Evolutionary conservation across 2,888 invertebrate genomes (phyloP), one percentile per base, ranked within the genome.

Genomic region (Sepioteuthis lessoniana): DNA sequence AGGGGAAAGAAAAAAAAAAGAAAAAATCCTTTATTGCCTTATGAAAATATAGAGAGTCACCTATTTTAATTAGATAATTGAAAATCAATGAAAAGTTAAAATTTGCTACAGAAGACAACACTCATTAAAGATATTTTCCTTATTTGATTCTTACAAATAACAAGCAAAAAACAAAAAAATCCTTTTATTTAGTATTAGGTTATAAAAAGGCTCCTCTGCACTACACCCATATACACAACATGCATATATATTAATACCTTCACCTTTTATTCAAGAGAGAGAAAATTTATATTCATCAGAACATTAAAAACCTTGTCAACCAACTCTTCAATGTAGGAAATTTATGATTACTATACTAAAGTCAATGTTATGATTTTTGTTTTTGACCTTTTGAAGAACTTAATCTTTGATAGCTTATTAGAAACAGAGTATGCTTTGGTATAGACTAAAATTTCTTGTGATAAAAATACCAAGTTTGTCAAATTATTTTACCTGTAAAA

Each of bases 231-330:
- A 35, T 28, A 35, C 31, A 42, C 37, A 37, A 46, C 47, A 46
- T 91, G 42, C 93, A 90, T 25, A 92, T 35, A 47, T 35, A 47
- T 46, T 91, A 94, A 47, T 50, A 76, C 90, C 35, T 90, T 47
- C 50, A 35, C 38, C 91, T n/a, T 60, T 47, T 60, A 37, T 31
- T 35, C 31, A 37, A 47, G 38, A 90, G 55, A 55, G 50, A 55
- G 50, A 60, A 90, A 47, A 93, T 93, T 46, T 50, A 38, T 93
- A 37, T n/a, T 50, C 28, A 46, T 46, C 21, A 21, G 38, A 38
- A 46, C 47, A 47, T 91, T 13, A 42, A 46, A 91, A 91, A 91
- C 38, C 25, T 91, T 91, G 28, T 91, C 31, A 35, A 38, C n/a
- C 42, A 91, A 91, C 13, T 91, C 42, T 91, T 38, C 8, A 3